A percentile compares a stretch with the other conserved stretches of the same genome.
These are phyloP conservation scores for Holacanthella duospinosa DNA, from an alignment of 2,888 invertebrate species.

Conservation along the genomic window DNA sequence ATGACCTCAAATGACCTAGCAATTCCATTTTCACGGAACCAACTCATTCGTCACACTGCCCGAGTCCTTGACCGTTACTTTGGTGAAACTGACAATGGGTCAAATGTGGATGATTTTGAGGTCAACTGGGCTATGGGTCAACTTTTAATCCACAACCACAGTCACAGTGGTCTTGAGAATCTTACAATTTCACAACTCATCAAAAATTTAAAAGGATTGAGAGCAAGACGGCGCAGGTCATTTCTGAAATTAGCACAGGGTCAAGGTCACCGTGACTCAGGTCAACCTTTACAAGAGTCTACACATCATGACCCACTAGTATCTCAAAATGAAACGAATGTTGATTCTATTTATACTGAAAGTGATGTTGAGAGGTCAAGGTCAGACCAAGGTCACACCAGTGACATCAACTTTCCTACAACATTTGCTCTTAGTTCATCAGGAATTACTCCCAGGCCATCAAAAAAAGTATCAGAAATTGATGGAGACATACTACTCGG, in stretches of 20 bases:
- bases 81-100: conserved; percentile 15
- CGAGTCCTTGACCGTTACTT: conserved; percentile 27
- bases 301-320: background rate
- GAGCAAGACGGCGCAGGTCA: conserved; percentile 25
- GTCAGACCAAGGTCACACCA: background rate
- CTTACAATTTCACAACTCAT: conserved; percentile 35
- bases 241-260: conserved; percentile 16
- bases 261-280: conserved; percentile 14
- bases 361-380: background rate
- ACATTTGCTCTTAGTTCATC: conserved; percentile 8
- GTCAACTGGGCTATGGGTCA: background rate
- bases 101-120: background rate
- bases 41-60: conserved; percentile 24
- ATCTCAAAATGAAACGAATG: background rate
- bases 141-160: background rate
- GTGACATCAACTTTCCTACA: background rate
- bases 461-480: conserved; percentile 73
- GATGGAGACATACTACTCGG: conserved; percentile 81
- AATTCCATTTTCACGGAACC: background rate
- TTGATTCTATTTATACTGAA: background rate
- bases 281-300: background rate
- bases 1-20: background rate
- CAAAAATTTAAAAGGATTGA: conserved; percentile 28
- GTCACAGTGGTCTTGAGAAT: conserved; percentile 17
- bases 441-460: conserved; percentile 52